Percentiles rank a stretch among this genome's conserved stretches.
phyloP scores from a whole-genome alignment of 2,888 invertebrate species.

The Coremacera marginata region DNA sequence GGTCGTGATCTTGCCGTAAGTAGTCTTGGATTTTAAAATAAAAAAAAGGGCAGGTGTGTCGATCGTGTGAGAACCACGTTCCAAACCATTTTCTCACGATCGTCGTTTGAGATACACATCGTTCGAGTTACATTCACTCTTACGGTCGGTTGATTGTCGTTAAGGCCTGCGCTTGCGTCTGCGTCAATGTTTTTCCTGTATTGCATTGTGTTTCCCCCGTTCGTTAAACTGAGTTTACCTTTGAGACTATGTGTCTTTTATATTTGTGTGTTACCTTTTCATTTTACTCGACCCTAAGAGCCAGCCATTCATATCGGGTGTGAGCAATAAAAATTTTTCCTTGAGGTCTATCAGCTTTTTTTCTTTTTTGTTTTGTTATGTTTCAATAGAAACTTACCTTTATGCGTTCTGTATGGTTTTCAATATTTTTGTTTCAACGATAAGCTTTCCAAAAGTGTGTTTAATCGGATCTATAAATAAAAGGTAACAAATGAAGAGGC shows the following conservation, averaged over 20 bases:
- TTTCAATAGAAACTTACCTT: background rate
- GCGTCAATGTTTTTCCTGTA: constrained; percentile 26
- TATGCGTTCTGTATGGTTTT: background rate
- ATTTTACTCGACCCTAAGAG: constrained; percentile 15
- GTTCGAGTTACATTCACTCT: constrained; percentile 22
- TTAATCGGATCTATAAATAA: constrained; percentile 15
- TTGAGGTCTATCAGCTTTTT: background rate
- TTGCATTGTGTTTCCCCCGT: constrained; percentile 43
- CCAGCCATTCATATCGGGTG: constrained; percentile 15
- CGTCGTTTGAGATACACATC: constrained; percentile 64
- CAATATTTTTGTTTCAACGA: background rate
- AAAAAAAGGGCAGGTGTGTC: constrained; percentile 70
- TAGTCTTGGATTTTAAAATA: constrained; percentile 65
- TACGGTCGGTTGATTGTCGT: constrained; percentile 6
- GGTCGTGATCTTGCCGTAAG: constrained; percentile 69
- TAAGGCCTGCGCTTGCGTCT: constrained; percentile 11
- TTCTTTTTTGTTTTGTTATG: background rate
- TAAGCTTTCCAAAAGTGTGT: background rate
- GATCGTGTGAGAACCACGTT: constrained; percentile 71
- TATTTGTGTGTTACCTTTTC: background rate
- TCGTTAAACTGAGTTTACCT: constrained; percentile 53
- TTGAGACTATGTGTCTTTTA: constrained; percentile 61
- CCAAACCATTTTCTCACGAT: constrained; percentile 71
- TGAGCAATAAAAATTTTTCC: background rate
- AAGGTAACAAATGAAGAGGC: constrained; percentile 8